Evolutionary conservation across 1,140 invertebrate species (phyloP), one percentile per base, ranked within the genome.

Genomic region (Drosophila mojavensis): DNA sequence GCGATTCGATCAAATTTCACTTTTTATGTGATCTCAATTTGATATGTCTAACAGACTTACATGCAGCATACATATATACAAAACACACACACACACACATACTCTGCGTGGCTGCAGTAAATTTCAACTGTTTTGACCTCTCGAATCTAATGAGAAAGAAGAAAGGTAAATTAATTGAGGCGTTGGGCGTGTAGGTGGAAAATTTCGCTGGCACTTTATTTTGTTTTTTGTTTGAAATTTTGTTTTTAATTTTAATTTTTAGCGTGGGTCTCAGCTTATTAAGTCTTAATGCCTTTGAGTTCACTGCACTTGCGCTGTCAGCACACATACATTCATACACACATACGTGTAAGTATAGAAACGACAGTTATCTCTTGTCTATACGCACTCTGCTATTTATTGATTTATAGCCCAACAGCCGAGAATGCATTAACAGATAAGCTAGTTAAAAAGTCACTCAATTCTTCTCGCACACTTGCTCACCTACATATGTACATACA

Each of bases 1-100:
- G 56, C 68, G 68, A 56, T 69, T 79, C 47, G 53, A 69, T 79
- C 68, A 62, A 80, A 81, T 81, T 81, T 81, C 79, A 81, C 79
- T 81, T 81, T 80, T 68, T 54, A 69, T 62, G 30, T 47, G 64
- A 64, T 66, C 48, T 26, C 45, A 54, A 76, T 75, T 67, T 64
- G 61, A 81, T 76, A 56, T 67, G 58, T 53, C 43, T 47, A 47
- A 15, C 43, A 47, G 15, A 26, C 20, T 24, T 11, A 13, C 71
- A 75, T 67, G 30, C 15, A 30, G 28, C 28, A 30, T 30, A 30
- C 6, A 30, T 30, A 33, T 9, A 33, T 6, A 33, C 30, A 33
- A 5, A 33, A 17, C 15, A 45, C 60, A 67, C 64, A 41, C 7
- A 43, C 24, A 41, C 33, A 54, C 3, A 36, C 15, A 20, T 3